These are phyloP conservation scores for Luffia ferchaultella DNA, from an alignment of 2,888 invertebrate genomes.

Conservation along the genomic window DNA sequence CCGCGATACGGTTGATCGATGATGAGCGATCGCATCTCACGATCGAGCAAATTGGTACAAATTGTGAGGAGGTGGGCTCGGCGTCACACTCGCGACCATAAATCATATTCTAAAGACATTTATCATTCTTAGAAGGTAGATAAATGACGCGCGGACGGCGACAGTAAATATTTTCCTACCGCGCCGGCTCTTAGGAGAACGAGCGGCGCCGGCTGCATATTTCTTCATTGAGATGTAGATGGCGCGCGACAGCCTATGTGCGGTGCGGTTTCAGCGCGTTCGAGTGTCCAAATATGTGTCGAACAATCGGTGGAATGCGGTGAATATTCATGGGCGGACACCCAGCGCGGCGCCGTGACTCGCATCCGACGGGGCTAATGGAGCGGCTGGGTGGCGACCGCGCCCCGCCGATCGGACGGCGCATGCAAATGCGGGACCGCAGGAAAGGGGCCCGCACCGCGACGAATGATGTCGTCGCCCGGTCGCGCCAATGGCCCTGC, in stretches of 20 bases:
- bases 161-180: constrained; percentile 58
- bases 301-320: constrained; percentile 57
- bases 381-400: constrained; percentile 44
- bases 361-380: constrained; percentile 52
- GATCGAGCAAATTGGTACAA: constrained; percentile 67
- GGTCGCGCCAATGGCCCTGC: constrained; percentile 22
- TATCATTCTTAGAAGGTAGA: constrained; percentile 64
- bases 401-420: constrained; percentile 47
- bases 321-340: constrained; percentile 64
- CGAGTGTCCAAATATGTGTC: constrained; percentile 60
- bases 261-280: constrained; percentile 17
- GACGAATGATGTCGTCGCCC: constrained; percentile 53
- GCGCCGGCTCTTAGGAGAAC: constrained; percentile 33
- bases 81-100: constrained; percentile 58
- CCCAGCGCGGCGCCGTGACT: constrained; percentile 59
- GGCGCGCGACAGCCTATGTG: constrained; percentile 22
- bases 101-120: constrained; percentile 59
- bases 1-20: constrained; percentile 57
- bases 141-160: constrained; percentile 59
- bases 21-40: constrained; percentile 63
- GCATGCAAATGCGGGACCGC: constrained; percentile 33
- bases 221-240: constrained; percentile 56
- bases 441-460: constrained; percentile 44
- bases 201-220: constrained; percentile 34
- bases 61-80: constrained; percentile 62